A percentile compares a stretch with the other conserved stretches of the same genome.
Evolutionary conservation across 1,140 invertebrate species (phyloP).

Genomic region (Whitmania pigra): DNA sequence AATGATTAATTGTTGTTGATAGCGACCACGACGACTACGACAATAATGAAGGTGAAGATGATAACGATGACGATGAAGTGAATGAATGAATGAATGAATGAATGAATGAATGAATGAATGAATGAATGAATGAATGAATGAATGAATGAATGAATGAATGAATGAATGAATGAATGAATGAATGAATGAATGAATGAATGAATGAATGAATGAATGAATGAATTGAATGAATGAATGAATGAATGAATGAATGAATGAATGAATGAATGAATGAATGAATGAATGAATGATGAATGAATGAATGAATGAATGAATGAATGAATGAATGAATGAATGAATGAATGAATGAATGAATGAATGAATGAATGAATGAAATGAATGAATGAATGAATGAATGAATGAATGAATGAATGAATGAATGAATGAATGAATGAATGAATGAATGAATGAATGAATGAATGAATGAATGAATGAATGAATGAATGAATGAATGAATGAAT

Average conservation of each 20-base stretch:
- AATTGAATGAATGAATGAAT: slow-evolving; percentile 2
- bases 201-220: background rate
- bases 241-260: slow-evolving; percentile 1
- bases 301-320: slow-evolving; percentile 1
- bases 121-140: slow-evolving; percentile 1
- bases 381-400: background rate
- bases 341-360: background rate
- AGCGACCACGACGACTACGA: no score
- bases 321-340: background rate
- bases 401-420: slow-evolving; percentile 1
- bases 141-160: slow-evolving; percentile 4
- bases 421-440: background rate
- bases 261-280: slow-evolving; percentile 2
- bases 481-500: slow-evolving; percentile 6
- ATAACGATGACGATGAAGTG: background rate
- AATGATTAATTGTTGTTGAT: no score
- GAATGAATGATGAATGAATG: slow-evolving; percentile 6
- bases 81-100: slow-evolving; percentile 7
- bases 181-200: slow-evolving; percentile 1
- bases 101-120: background rate
- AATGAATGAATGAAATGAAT: no score
- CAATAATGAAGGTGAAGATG: background rate
- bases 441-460: background rate
- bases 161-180: slow-evolving; percentile 7
- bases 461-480: background rate